Evolutionary conservation across 2,113 vertebrate species (phyloP), one percentile per base, ranked within the genome.

Genomic region (Melanotaenia duboulayi): DNA sequence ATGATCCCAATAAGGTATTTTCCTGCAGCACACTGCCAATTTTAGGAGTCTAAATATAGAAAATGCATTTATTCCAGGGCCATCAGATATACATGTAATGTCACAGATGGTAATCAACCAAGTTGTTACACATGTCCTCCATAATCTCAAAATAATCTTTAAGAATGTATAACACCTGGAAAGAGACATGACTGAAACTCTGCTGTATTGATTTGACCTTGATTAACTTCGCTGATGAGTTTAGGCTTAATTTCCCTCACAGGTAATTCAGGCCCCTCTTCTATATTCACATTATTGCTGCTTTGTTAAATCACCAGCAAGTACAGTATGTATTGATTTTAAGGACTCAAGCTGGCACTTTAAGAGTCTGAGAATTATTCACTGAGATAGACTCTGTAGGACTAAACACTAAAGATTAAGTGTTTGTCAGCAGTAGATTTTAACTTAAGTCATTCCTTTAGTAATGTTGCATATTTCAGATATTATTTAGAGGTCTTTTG

Each of bases 301-400:
- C n/a, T 23, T 60, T 17, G 46, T 66, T 70, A 28, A 76, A 85
- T 84, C 63, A 79, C 80, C 76, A 14, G 50, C 64, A 77, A 14
- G 54, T 54, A 66, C 79, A 74, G 87, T 82, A 68, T 68, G 37
- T 84, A 85, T 84, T 74, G 83, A 88, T 89, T 82, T 44, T 3
- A 0, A 50, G 22, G 49, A 50, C 19, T 25, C 9, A 8, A 28
- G 40, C 57, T 49, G 48, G 25, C 44, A 39, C 77, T 74, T 69
- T 17, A 64, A 69, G 32, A 17, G 7, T 14, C 4, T 13, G 12
- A 40, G 20, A 59, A 24, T 16, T 42, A 13, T 42, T 8, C 39
- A 40, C 39, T 7, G 39, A 42, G 39, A 12, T 14, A 14, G 40
- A 42, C 40, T 16, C 12, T 42, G 2, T 35, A 35, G 32, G 32